A percentile compares a stretch with the other conserved stretches of the same genome.
phyloP scores from a whole-genome alignment of 2,113 vertebrate genomes.

The Falco punctatus region DNA sequence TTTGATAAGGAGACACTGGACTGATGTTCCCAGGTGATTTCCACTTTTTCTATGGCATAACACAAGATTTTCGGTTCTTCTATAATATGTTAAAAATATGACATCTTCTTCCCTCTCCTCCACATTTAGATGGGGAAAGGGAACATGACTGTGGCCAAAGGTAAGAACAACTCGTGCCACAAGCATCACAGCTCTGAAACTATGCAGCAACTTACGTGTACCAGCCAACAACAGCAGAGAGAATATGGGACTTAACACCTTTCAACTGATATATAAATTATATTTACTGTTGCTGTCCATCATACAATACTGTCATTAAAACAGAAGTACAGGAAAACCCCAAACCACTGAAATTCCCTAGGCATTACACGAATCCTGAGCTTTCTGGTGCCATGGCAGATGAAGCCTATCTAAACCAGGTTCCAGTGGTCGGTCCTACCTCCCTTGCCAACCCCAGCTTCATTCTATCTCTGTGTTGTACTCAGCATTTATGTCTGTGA shows the following conservation, averaged over 20 bases:
- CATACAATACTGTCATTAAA: not conserved
- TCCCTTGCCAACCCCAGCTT: not conserved
- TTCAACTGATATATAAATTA: not conserved
- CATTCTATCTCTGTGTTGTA: rapidly evolving
- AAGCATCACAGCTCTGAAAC: not conserved
- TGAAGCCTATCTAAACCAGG: not conserved
- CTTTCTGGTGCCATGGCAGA: not conserved
- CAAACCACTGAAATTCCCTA: not conserved
- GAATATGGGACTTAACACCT: not conserved
- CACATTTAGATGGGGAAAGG: not conserved
- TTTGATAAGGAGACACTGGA: not conserved
- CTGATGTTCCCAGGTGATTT: not conserved
- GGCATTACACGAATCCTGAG: not conserved
- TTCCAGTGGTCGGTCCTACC: not conserved
- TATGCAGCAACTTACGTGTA: not conserved
- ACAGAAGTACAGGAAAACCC: not conserved
- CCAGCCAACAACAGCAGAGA: not conserved
- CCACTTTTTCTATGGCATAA: not conserved
- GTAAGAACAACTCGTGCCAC: not conserved
- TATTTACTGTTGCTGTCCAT: not conserved
- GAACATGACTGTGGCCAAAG: not conserved
- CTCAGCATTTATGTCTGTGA: not conserved
- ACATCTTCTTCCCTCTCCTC: not conserved
- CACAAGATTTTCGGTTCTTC: not conserved
- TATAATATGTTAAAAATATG: not conserved